A percentile compares a stretch with the other conserved stretches of the same genome.
phyloP scores from a whole-genome alignment of 2,888 invertebrate species.

The Caenorhabditis plicata region DNA sequence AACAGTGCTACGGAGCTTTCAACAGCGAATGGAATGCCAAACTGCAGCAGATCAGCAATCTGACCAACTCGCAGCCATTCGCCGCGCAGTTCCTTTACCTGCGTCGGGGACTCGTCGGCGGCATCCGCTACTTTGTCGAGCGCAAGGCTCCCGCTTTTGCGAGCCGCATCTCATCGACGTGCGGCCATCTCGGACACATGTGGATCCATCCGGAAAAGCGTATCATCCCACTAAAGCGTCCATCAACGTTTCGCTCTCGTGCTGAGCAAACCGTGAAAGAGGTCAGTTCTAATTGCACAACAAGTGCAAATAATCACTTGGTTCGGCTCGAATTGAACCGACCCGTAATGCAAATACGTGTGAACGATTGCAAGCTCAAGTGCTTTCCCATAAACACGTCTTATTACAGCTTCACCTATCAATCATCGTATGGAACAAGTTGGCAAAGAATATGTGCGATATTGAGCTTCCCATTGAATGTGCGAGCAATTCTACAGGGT shows the following conservation, averaged over 20 bases:
- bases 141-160: conserved; percentile 19
- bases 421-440: conserved; percentile 18
- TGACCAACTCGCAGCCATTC: conserved; percentile 17
- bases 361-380: too few species aligned
- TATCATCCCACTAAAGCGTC: conserved; percentile 1
- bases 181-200: conserved; percentile 24
- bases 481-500: too few species aligned
- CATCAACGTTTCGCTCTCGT: conserved; percentile 7
- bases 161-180: conserved; percentile 9
- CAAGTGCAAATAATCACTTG: neutral
- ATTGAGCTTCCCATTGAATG: too few species aligned
- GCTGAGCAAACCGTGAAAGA: conserved; percentile 21
- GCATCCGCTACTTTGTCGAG: conserved; percentile 12
- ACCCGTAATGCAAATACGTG: too few species aligned
- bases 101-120: conserved; percentile 1
- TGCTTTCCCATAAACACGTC: neutral
- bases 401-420: conserved; percentile 25
- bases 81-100: too few species aligned
- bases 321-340: too few species aligned
- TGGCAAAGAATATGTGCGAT: conserved; percentile 18
- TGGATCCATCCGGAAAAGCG: conserved; percentile 18
- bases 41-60: conserved; percentile 17
- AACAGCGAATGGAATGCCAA: conserved; percentile 24
- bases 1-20: conserved; percentile 21
- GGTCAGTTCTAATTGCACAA: conserved; percentile 4